Evolutionary conservation across 1,140 invertebrate species (phyloP).

Genomic region (Reticulitermes speratus): DNA sequence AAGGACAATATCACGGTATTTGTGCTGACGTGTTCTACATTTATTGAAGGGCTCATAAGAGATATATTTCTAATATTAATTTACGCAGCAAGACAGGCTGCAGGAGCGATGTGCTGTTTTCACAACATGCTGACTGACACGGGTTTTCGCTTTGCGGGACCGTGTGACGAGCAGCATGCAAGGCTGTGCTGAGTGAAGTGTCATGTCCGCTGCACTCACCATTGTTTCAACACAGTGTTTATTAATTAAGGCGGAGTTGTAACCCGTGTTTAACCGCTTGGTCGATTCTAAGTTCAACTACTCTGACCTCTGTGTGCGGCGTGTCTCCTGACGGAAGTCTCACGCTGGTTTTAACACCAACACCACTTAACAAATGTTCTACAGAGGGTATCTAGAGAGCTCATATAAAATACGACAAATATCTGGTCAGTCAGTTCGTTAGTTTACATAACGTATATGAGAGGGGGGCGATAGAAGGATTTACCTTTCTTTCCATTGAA

Average conservation of each 20-base stretch:
- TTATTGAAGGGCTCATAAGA: neutral
- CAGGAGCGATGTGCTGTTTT: too few relatives aligned
- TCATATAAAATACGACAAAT: too few relatives aligned
- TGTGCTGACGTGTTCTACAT: too few relatives aligned
- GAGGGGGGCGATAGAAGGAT: too few relatives aligned
- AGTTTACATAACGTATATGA: too few relatives aligned
- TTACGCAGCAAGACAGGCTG: too few relatives aligned
- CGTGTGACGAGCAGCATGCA: neutral
- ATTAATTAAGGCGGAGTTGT: conserved; percentile 18
- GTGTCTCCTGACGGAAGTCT: neutral
- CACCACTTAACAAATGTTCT: neutral
- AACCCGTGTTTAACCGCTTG: conserved; percentile 4
- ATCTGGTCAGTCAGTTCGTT: too few relatives aligned
- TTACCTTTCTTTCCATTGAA: too few relatives aligned
- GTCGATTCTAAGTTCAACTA: neutral
- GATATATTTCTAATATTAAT: neutral
- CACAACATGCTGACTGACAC: neutral
- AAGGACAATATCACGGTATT: too few relatives aligned
- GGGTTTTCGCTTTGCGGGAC: conserved; percentile 5
- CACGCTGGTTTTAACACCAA: neutral
- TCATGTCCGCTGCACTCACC: neutral
- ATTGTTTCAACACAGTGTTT: conserved; percentile 11
- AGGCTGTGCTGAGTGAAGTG: neutral
- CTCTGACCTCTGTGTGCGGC: neutral
- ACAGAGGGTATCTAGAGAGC: too few relatives aligned